Evolutionary conservation across 1,140 invertebrate genomes (phyloP), one percentile per base, ranked within the genome.

Genomic region (Sinella curviseta): DNA sequence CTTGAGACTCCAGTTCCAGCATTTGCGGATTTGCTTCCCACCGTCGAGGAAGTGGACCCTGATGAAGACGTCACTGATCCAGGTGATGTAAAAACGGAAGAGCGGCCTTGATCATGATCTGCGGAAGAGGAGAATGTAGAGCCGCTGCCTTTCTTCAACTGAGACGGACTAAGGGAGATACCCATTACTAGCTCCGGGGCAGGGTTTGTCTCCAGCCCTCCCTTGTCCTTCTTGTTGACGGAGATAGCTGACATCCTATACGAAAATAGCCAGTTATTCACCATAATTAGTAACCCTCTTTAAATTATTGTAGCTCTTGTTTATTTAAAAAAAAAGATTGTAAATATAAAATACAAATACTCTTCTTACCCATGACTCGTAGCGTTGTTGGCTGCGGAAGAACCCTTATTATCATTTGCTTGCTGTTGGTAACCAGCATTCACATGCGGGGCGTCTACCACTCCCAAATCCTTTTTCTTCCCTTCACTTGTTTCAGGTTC

Each of bases 121-220:
- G 16, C 24, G n/a, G n/a, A n/a, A 30, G 17, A 26, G 2, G 26
- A 4, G 20, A 3, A 4, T 39, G 76, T 60, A 14, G 2, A 12
- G 20, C 39, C 76, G 33, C 24, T 8, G 2, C 55, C 39, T 24
- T 48, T 34, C 16, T 77, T 26, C 20, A 48, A 30, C 28, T 60
- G 76, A 28, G 55, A 77, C 36, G 82, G 82, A 78, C 81, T 80
- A 0, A 83, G 39, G 33, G 80, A 65, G 34, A 83, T 80, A 28
- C 77, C 78, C 82, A 83, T 83, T 14, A 83, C 57, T 8, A 80
- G 82, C 36, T 83, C 82, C 8, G 80, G 82, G 54, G 31, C 54
- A 55, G 65, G 48, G 30, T 75, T 76, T 54, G 31, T 77, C 28
- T 76, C 78, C 26, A 60, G 73, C 33, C 73, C 74, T 65, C 78